A percentile compares a stretch with the other conserved stretches of the same genome.
phyloP scores from a whole-genome alignment of 2,888 invertebrate genomes.

The Caenorhabditis drosophilae region DNA sequence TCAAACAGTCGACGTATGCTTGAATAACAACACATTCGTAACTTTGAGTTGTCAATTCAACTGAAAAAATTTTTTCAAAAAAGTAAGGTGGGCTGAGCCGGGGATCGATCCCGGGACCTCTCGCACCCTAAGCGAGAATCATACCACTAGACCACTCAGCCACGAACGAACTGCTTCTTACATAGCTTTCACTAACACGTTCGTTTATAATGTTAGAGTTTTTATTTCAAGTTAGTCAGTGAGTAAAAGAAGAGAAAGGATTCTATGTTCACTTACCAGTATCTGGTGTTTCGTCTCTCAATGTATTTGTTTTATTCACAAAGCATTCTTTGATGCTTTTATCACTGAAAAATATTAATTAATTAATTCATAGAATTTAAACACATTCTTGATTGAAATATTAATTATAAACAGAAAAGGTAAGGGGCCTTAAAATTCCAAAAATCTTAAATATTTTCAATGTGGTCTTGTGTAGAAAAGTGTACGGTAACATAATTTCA shows the following conservation, averaged over 20 bases:
- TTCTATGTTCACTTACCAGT: constrained; percentile 14
- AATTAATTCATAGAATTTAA: too few relatives aligned
- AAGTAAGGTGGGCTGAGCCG: constrained; percentile 57
- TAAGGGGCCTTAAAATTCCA: too few relatives aligned
- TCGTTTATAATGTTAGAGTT: too few relatives aligned
- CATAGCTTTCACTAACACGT: not conserved
- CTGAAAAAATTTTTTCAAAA: constrained; percentile 15
- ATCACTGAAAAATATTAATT: constrained; percentile 31
- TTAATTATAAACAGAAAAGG: too few relatives aligned
- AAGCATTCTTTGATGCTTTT: constrained; percentile 46
- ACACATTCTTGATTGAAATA: too few relatives aligned
- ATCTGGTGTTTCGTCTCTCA: constrained; percentile 44
- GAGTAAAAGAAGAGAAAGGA: not conserved
- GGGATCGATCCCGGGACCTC: constrained; percentile 69
- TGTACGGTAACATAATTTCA: too few relatives aligned
- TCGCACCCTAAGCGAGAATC: constrained; percentile 70
- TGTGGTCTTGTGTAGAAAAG: too few relatives aligned
- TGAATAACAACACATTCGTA: constrained; percentile 51
- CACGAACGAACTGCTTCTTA: constrained; percentile 12
- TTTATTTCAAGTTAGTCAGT: too few relatives aligned
- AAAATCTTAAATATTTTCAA: too few relatives aligned
- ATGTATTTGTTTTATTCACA: constrained; percentile 48
- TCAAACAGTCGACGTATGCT: constrained; percentile 45
- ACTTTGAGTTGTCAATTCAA: constrained; percentile 10
- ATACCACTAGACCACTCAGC: constrained; percentile 70